Percentiles rank a stretch among this genome's conserved stretches.
phyloP scores from a whole-genome alignment of 2,888 invertebrate species.

The Coremacera marginata region DNA sequence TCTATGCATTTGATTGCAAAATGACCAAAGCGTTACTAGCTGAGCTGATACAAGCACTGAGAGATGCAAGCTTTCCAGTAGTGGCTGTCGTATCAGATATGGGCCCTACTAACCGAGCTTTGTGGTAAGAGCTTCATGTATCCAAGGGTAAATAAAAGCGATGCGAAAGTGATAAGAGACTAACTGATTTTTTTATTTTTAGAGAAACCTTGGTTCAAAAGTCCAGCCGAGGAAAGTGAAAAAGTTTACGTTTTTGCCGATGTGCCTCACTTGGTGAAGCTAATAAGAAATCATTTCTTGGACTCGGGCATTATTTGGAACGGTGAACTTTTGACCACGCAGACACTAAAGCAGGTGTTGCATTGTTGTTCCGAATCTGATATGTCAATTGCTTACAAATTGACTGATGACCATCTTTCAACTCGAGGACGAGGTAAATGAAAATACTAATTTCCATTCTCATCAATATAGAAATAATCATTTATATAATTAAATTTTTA shows the following conservation, averaged over 20 bases:
- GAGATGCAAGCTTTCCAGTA: not conserved
- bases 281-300: not conserved
- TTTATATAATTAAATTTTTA: no score
- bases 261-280: not conserved
- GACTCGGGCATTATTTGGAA: no score
- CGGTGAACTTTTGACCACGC: no score
- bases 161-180: not conserved
- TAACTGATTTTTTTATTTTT: not conserved
- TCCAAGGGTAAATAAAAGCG: not conserved
- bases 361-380: no score
- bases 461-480: no score
- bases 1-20: conserved; percentile 5
- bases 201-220: not conserved
- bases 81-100: not conserved
- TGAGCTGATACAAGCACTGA: not conserved
- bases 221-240: not conserved
- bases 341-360: no score
- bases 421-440: not conserved
- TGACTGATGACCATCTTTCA: conserved; percentile 11
- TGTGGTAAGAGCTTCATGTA: not conserved
- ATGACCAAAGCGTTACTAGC: not conserved
- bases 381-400: conserved; percentile 2
- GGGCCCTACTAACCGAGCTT: no score
- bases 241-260: not conserved
- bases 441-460: no score